Conservation (phyloP, 2,113 vertebrate species). For the Cephalopterus ornatus region DNA sequence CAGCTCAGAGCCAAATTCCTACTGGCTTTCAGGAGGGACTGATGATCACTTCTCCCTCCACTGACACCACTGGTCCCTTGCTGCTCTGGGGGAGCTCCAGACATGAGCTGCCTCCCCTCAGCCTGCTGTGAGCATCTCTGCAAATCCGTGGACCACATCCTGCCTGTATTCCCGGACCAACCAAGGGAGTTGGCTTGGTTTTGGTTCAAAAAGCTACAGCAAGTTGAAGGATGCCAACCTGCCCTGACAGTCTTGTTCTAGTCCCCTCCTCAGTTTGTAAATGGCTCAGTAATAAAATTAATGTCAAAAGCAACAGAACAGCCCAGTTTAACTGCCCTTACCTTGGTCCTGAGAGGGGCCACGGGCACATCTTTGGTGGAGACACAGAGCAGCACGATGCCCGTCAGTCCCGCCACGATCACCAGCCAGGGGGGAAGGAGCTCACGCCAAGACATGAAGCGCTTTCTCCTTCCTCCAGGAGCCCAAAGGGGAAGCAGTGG, state of each 20-base stretch:
- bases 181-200: background rate
- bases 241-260: background rate
- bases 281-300: background rate
- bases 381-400: slow-evolving; percentile 55
- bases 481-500: background rate
- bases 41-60: background rate
- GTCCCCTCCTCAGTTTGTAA: background rate
- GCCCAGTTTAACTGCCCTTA: background rate
- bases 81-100: background rate
- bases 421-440: slow-evolving; percentile 67
- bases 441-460: slow-evolving; percentile 60
- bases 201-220: background rate
- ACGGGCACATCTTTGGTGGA: slow-evolving; percentile 48
- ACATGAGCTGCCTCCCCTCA: background rate
- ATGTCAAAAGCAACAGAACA: background rate
- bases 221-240: background rate
- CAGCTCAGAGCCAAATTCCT: background rate
- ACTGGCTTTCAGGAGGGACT: background rate
- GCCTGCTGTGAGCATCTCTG: background rate
- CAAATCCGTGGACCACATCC: background rate
- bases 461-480: background rate
- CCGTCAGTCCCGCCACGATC: slow-evolving; percentile 29
- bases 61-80: background rate
- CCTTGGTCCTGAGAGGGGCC: slow-evolving; percentile 7
- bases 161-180: background rate